Evolutionary conservation across 2,113 vertebrate species (phyloP).

Genomic region (Arenaria interpres): DNA sequence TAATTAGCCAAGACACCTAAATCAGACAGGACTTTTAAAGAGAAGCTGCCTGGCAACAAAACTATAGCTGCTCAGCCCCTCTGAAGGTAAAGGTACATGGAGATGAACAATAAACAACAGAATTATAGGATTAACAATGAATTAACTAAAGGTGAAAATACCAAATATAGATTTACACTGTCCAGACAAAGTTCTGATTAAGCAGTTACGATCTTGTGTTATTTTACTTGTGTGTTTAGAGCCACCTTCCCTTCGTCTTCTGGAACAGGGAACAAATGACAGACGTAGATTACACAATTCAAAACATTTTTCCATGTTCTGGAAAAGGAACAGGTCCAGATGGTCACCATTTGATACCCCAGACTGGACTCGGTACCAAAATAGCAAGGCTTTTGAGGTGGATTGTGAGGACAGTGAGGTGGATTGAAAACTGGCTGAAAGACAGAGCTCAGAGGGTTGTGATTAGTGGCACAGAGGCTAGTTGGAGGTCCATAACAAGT

Average conservation of each 20-base stretch:
- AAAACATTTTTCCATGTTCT: not conserved
- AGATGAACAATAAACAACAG: not conserved
- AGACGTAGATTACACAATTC: not conserved
- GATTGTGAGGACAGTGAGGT: too few species aligned
- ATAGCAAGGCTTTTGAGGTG: too few species aligned
- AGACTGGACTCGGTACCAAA: not conserved
- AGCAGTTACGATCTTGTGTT: not conserved
- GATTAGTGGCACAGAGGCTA: too few species aligned
- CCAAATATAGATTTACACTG: not conserved
- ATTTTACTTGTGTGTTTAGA: not conserved
- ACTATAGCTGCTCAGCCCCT: not conserved
- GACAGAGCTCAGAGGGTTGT: too few species aligned
- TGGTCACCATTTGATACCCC: not conserved
- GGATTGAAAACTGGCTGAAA: too few species aligned
- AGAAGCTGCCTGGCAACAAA: not conserved
- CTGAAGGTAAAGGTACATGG: not conserved
- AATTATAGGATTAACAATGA: not conserved
- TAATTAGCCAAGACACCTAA: not conserved
- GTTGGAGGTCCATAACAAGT: too few species aligned
- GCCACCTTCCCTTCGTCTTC: not conserved
- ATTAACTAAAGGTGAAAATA: not conserved
- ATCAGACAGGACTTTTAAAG: not conserved
- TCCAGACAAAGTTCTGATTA: not conserved
- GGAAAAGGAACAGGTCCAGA: not conserved
- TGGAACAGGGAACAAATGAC: not conserved